Conservation (phyloP, 2,113 vertebrate species). For the Ceyx margarethae region DNA sequence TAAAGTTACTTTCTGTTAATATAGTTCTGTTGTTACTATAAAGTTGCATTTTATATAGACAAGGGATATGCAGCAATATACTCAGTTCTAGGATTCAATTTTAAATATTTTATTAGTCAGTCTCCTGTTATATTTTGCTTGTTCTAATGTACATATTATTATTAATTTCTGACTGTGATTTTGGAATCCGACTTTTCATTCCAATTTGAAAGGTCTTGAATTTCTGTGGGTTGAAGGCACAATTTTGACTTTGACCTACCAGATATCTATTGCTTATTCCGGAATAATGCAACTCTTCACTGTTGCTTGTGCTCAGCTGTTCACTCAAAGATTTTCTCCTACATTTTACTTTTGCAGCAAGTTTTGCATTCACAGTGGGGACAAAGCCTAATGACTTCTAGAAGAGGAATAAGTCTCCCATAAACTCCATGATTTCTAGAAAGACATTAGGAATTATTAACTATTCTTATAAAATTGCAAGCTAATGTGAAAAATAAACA, state of each 20-base stretch:
- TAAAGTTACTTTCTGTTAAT: background rate
- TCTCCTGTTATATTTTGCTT: background rate
- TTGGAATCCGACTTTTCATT: background rate
- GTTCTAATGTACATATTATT: background rate
- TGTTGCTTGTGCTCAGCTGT: no score
- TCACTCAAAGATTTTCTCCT: no score
- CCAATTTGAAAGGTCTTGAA: accelerated
- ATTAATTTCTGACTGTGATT: background rate
- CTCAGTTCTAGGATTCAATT: background rate
- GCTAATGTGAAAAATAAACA: no score
- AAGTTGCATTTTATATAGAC: background rate
- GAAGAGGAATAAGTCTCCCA: background rate
- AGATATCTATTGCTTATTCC: background rate
- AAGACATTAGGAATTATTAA: background rate
- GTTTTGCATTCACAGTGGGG: accelerated
- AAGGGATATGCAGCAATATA: background rate
- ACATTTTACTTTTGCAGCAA: no score
- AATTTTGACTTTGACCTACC: background rate
- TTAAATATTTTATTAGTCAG: background rate
- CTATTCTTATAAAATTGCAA: background rate
- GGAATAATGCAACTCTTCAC: background rate
- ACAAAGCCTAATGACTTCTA: background rate
- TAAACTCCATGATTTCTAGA: background rate
- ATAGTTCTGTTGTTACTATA: background rate
- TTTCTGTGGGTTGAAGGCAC: background rate